Base-by-base conservation (phyloP, 2,888 invertebrate species). In the Tiliacea citrago region DNA sequence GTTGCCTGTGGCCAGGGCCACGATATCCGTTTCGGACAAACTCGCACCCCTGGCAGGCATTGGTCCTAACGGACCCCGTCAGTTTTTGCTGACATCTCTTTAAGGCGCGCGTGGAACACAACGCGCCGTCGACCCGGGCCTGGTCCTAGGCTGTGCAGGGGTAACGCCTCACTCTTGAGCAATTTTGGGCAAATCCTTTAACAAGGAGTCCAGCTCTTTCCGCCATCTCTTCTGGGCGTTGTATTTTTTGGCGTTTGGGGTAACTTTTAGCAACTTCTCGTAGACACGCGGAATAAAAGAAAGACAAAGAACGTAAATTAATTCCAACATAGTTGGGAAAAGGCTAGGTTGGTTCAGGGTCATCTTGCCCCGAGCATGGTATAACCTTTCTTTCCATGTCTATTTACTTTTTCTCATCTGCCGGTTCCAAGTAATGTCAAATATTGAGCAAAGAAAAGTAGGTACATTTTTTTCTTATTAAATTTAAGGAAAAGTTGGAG, bases 371-470 rank as follows among this genome's bases (percentile, higher is more conserved):
- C 2, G 21, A 66, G 71, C 60, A 39, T 16, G 13, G 9, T 42
- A 16, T 49, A 62, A 57, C 62, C 57, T 81, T 81, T 61, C 13
- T 42, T 16, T 49, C 24, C 1, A 35, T n/a, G 29, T 61, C 42
- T 16, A 55, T 81, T 61, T 21, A 55, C 24, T 55, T 75, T 75
- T 75, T 45, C 55, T 75, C 49, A 42, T 45, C 10, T 21, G 35
- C 24, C 24, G 24, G 51, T 29, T 73, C 13, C 18, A 12, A 24
- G 58, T 58, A 39, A 58, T 47, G 80, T 49, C 61, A 75, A 81
- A 62, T 55, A 55, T 75, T 81, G 61, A 55, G 49, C 13, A 8
- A 75, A 42, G 21, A 29, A 21, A 62, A 24, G 21, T 53, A 45
- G 29, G 47, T 24, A 45, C 16, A 21, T 18, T 12, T 47, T 69